A percentile compares a stretch with the other conserved stretches of the same genome.
Evolutionary conservation across 2,113 vertebrate species (phyloP).

Genomic region (Myocastor coypus): DNA sequence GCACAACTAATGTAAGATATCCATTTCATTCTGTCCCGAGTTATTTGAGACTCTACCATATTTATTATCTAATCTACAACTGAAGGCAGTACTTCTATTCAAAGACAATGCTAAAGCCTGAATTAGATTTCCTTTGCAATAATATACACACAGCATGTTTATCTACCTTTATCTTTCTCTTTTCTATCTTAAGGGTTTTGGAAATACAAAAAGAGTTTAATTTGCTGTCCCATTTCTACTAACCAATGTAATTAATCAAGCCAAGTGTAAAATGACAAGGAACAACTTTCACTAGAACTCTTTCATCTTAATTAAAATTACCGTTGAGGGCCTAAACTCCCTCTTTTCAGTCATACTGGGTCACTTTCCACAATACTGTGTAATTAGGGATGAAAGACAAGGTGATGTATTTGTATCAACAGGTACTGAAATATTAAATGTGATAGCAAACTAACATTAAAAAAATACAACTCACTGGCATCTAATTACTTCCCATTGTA

Average conservation of each 20-base stretch:
- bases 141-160: slow-evolving; percentile 77
- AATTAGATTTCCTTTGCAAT: slow-evolving; percentile 83
- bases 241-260: slow-evolving; percentile 79
- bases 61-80: slow-evolving; percentile 79
- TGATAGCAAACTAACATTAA: slow-evolving; percentile 57
- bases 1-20: slow-evolving; percentile 79
- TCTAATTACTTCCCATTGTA: background rate
- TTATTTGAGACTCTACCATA: slow-evolving; percentile 77
- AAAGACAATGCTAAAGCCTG: slow-evolving; percentile 74
- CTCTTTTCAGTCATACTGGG: slow-evolving; percentile 60
- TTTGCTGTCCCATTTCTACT: slow-evolving; percentile 76
- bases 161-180: slow-evolving; percentile 81
- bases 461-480: slow-evolving; percentile 61
- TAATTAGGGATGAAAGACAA: slow-evolving; percentile 63
- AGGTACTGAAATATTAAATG: slow-evolving; percentile 69
- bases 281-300: slow-evolving; percentile 63
- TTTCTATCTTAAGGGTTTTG: slow-evolving; percentile 80
- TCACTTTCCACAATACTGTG: slow-evolving; percentile 33
- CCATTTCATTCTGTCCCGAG: slow-evolving; percentile 79
- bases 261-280: slow-evolving; percentile 75
- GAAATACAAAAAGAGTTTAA: slow-evolving; percentile 83
- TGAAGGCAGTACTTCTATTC: slow-evolving; percentile 79
- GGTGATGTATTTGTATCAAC: slow-evolving; percentile 54
- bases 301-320: slow-evolving; percentile 69
- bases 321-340: slow-evolving; percentile 31